Percentiles rank a stretch among this genome's conserved stretches.
phyloP scores from a whole-genome alignment of 2,888 invertebrate species.

The Helleia helle region DNA sequence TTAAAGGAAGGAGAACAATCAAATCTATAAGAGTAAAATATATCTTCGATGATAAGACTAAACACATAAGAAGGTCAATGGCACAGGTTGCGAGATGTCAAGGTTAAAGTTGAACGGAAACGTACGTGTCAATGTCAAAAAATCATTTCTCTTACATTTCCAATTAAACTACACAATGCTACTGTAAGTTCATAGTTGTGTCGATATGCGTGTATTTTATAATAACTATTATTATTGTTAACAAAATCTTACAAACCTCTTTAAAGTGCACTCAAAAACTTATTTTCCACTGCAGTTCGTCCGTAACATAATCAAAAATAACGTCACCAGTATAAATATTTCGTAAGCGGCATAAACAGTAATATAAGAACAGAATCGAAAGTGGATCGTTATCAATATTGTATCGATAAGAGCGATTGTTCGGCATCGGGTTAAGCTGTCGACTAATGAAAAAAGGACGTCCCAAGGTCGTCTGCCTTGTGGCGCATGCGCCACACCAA shows the following conservation, averaged over 20 bases:
- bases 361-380: background rate
- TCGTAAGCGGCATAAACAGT: background rate
- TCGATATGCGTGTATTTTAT: too few species aligned
- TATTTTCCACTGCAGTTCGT: background rate
- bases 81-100: background rate
- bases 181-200: too few species aligned
- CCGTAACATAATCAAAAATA: background rate
- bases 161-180: too few species aligned
- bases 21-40: too few species aligned
- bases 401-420: constrained; percentile 13
- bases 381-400: background rate
- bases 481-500: constrained; percentile 49
- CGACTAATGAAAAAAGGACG: constrained; percentile 53
- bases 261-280: background rate
- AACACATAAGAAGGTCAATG: background rate
- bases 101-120: constrained; percentile 1
- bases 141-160: background rate
- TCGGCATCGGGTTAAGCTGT: constrained; percentile 50
- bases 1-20: too few species aligned
- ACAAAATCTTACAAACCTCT: background rate
- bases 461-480: constrained; percentile 51
- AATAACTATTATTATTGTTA: too few species aligned
- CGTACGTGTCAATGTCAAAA: background rate
- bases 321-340: background rate
- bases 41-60: too few species aligned